Conservation (phyloP, 2,888 invertebrate species). For the Myopa tessellatipennis region DNA sequence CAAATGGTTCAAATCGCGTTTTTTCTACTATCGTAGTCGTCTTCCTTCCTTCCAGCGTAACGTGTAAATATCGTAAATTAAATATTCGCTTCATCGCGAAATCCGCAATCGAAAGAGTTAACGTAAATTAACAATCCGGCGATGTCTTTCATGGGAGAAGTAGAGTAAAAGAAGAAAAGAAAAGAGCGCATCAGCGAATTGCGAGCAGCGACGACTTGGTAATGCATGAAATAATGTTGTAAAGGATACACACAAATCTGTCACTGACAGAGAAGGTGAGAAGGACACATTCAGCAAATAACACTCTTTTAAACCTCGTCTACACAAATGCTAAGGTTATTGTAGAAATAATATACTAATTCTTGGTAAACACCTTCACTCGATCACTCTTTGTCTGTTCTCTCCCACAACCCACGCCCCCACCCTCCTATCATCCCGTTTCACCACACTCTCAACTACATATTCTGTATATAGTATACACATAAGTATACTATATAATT, state of each 20-base stretch:
- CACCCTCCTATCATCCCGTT: constrained; percentile 8
- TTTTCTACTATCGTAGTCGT: no score
- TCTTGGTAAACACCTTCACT: constrained; percentile 31
- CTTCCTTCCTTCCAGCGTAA: no score
- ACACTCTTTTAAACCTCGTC: constrained; percentile 26
- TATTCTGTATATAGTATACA: constrained; percentile 13
- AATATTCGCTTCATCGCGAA: no score
- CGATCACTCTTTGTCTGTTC: constrained; percentile 30
- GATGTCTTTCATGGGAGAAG: constrained; percentile 11
- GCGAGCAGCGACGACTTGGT: constrained; percentile 22
- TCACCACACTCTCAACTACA: constrained; percentile 1
- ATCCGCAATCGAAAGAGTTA: no score
- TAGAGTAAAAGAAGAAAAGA: no score
- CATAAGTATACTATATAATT: neutral
- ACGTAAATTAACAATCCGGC: neutral
- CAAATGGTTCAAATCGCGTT: no score
- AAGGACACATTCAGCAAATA: constrained; percentile 18
- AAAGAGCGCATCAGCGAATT: constrained; percentile 34
- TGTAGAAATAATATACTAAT: constrained; percentile 34
- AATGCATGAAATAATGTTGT: constrained; percentile 13
- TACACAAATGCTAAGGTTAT: constrained; percentile 33
- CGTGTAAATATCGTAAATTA: no score
- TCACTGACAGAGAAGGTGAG: constrained; percentile 41
- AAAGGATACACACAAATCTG: constrained; percentile 25
- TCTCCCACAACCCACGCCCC: neutral